phyloP scores from a whole-genome alignment of 1,140 invertebrate species.

The Drosophila saltans region DNA sequence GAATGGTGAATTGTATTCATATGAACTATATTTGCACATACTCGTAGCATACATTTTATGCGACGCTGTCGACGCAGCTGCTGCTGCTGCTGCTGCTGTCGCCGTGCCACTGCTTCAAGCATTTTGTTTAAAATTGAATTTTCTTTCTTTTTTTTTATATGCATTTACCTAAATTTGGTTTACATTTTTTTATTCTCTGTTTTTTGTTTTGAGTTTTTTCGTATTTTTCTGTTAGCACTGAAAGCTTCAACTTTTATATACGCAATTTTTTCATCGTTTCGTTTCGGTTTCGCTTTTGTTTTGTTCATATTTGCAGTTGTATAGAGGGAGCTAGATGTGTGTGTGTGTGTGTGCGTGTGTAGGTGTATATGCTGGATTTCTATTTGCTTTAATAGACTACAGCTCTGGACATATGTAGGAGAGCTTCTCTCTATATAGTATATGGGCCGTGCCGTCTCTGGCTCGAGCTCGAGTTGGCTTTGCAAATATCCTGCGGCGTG shows the following conservation, averaged over 20 bases:
- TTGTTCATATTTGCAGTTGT: conserved; percentile 60
- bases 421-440: conserved; percentile 2
- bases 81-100: conserved; percentile 17
- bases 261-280: conserved; percentile 38
- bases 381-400: conserved; percentile 75
- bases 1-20: not conserved
- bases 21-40: conserved; percentile 51
- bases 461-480: conserved; percentile 48
- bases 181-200: conserved; percentile 1
- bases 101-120: conserved; percentile 40
- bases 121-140: conserved; percentile 68
- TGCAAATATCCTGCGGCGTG: conserved; percentile 72
- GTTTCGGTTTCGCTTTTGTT: conserved; percentile 44
- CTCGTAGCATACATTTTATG: conserved; percentile 46
- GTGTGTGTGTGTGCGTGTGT: conserved; percentile 17
- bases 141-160: conserved; percentile 37
- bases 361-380: conserved; percentile 44
- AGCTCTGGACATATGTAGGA: conserved; percentile 40
- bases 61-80: conserved; percentile 32
- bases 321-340: conserved; percentile 18
- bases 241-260: conserved; percentile 49
- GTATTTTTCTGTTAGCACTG: not conserved
- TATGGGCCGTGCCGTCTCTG: conserved; percentile 16
- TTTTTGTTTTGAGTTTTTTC: conserved; percentile 41
- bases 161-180: conserved; percentile 68